Conservation (phyloP, 1,140 invertebrate genomes). For the Drosophila simulans region DNA sequence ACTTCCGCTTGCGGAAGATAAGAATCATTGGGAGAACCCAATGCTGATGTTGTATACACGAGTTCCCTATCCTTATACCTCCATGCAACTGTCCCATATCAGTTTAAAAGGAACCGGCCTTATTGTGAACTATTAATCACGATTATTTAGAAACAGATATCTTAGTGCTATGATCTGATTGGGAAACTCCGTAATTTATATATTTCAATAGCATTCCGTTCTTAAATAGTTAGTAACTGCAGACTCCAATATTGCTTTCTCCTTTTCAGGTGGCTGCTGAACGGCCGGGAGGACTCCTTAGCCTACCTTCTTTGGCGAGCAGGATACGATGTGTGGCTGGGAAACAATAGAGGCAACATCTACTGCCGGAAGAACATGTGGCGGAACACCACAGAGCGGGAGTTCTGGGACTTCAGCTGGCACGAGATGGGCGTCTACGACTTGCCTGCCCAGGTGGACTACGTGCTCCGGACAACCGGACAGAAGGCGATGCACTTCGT, state of each 20-base stretch:
- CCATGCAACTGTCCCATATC: no score
- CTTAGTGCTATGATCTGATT: no score
- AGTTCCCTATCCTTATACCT: no score
- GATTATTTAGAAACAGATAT: no score
- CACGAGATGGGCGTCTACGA: conserved; percentile 90
- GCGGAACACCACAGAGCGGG: conserved; percentile 83
- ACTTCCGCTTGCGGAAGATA: conserved; percentile 25
- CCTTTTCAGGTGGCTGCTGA: conserved; percentile 67
- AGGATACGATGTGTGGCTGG: conserved; percentile 91
- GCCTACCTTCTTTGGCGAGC: conserved; percentile 89
- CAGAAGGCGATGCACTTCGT: conserved; percentile 84
- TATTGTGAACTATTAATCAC: no score
- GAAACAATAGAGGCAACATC: conserved; percentile 89
- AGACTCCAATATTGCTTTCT: background rate
- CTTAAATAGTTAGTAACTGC: no score
- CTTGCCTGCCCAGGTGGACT: conserved; percentile 89
- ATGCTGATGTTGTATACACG: no score
- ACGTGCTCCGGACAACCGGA: conserved; percentile 86
- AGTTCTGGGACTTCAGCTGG: conserved; percentile 87
- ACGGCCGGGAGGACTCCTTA: conserved; percentile 76
- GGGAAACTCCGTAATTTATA: no score
- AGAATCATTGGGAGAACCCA: background rate
- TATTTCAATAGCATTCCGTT: no score
- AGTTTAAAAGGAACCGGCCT: no score
- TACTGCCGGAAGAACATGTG: conserved; percentile 87